A percentile compares a stretch with the other conserved stretches of the same genome.
Conservation (phyloP, 2,888 invertebrate species). For the Epistrophella euchroma region DNA sequence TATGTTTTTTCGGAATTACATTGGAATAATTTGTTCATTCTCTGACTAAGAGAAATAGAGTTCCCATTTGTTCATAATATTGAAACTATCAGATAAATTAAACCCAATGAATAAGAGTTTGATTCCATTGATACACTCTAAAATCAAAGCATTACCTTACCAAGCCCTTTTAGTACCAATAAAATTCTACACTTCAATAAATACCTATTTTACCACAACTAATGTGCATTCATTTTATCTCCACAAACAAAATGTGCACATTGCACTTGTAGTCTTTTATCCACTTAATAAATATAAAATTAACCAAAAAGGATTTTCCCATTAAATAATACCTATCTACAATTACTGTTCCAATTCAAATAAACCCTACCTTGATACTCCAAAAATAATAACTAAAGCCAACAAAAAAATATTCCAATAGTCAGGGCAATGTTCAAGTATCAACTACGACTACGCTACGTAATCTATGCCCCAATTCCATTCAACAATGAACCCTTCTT, state of each 20-base stretch:
- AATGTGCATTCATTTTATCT: not conserved
- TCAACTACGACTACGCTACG: not conserved
- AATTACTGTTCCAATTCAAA: not conserved
- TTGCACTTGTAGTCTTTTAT: not conserved
- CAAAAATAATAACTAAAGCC: not conserved
- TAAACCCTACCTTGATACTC: not conserved
- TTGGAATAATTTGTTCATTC: no score
- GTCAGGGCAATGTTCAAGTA: not conserved
- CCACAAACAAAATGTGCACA: not conserved
- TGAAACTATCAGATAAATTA: not conserved
- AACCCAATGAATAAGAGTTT: not conserved
- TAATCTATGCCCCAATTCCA: conserved; percentile 33
- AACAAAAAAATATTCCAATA: not conserved
- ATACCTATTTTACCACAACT: not conserved
- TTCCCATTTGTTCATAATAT: no score
- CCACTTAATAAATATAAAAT: conserved; percentile 1
- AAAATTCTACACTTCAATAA: conserved; percentile 1
- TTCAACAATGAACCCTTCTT: conserved; percentile 32
- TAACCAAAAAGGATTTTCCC: conserved; percentile 7
- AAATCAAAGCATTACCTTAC: not conserved
- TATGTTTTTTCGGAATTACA: no score
- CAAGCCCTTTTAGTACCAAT: not conserved
- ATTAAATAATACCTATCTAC: conserved; percentile 4
- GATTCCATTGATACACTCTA: not conserved
- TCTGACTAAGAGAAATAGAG: no score